phyloP scores from a whole-genome alignment of 2,797 vertebrate genomes.

The Oryzias dopingdopingensis region DNA sequence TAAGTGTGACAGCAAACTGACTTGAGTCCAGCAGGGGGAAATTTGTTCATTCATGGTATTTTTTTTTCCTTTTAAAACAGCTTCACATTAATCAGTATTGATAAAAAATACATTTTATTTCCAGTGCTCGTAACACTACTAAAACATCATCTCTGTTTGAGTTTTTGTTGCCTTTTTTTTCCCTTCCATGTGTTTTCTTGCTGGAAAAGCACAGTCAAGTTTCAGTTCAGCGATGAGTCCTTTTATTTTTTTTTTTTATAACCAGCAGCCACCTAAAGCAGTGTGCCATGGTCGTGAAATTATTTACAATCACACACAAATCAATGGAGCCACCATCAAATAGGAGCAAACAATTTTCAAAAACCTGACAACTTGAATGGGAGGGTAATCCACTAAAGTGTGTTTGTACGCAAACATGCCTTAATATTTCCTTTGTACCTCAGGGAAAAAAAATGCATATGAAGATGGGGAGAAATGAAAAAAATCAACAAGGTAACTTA shows the following conservation, averaged over 20 bases:
- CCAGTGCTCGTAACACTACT: slow-evolving; percentile 99
- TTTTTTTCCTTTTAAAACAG: slow-evolving; percentile 82
- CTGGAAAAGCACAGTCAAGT: slow-evolving; percentile 96
- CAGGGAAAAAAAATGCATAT: slow-evolving; percentile 59
- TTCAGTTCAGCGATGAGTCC: slow-evolving; percentile 94
- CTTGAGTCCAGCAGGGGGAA: slow-evolving; percentile 88
- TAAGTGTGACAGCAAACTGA: slow-evolving; percentile 91
- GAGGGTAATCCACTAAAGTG: slow-evolving; percentile 80
- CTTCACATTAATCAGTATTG: slow-evolving; percentile 99
- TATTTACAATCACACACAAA: slow-evolving; percentile 84
- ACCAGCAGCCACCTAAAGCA: slow-evolving; percentile 89
- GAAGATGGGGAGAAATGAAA: slow-evolving; percentile 65
- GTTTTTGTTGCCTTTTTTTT: slow-evolving; percentile 69
- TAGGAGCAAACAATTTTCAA: slow-evolving; percentile 83
- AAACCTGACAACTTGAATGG: slow-evolving; percentile 83
- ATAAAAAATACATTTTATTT: slow-evolving; percentile 99
- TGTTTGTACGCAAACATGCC: slow-evolving; percentile 72
- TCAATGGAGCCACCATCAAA: slow-evolving; percentile 79
- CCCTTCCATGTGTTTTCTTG: slow-evolving; percentile 65
- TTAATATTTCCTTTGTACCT: slow-evolving; percentile 78
- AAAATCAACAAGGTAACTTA: slow-evolving; percentile 73
- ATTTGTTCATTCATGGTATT: slow-evolving; percentile 91
- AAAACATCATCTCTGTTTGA: slow-evolving; percentile 93
- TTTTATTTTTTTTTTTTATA: slow-evolving; percentile 80
- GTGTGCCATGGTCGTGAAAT: slow-evolving; percentile 88